Percentiles rank a stretch among this genome's conserved stretches.
These are phyloP conservation scores for Zapus hudsonius DNA, from an alignment of 2,113 vertebrate genomes.

Conservation along the genomic window DNA sequence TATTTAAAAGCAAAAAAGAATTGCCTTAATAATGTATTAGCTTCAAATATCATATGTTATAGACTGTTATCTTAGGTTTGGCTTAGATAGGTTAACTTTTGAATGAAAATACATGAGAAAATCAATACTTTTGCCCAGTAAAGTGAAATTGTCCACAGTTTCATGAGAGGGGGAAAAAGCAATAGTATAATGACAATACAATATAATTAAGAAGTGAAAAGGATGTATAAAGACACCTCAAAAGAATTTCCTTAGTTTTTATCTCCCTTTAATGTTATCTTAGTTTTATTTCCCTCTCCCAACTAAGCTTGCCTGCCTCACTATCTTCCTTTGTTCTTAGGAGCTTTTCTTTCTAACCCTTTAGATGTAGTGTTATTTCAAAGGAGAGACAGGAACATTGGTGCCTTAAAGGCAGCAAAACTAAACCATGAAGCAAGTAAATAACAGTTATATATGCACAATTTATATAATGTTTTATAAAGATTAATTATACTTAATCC, in stretches of 20 bases:
- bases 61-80: neutral
- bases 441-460: neutral
- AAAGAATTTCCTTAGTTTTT: slow-evolving; percentile 12
- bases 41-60: neutral
- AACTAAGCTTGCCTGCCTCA: neutral
- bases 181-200: neutral
- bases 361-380: slow-evolving; percentile 9
- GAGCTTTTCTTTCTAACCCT: neutral
- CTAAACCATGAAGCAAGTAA: slow-evolving; percentile 34
- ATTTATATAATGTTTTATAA: slow-evolving; percentile 15
- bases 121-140: neutral
- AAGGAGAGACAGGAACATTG: neutral
- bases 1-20: slow-evolving; percentile 43
- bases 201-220: neutral
- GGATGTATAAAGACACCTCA: neutral
- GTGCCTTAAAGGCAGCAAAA: slow-evolving; percentile 13
- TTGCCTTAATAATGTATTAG: neutral
- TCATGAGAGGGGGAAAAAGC: neutral
- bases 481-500: neutral
- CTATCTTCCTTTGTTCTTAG: neutral
- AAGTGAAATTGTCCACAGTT: slow-evolving; percentile 32
- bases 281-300: slow-evolving; percentile 22
- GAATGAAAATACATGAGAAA: slow-evolving; percentile 3
- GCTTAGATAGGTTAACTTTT: slow-evolving; percentile 10
- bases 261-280: neutral